Evolutionary conservation across 2,888 invertebrate species (phyloP).

Genomic region (Habroteleia sp.): DNA sequence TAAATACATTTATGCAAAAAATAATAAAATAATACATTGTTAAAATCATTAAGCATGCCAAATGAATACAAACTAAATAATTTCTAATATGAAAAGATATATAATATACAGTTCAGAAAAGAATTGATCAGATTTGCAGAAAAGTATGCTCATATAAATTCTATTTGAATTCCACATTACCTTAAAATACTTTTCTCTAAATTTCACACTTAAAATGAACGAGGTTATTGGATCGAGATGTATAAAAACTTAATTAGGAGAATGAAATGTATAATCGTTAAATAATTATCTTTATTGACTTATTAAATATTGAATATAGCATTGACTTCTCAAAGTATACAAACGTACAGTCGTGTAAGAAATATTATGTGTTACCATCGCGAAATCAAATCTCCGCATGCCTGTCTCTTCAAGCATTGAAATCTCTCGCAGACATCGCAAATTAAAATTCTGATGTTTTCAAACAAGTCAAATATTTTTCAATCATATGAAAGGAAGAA

Average conservation of each 20-base stretch:
- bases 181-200: conserved; percentile 15
- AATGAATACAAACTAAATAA: too few species aligned
- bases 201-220: conserved; percentile 37
- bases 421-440: conserved; percentile 18
- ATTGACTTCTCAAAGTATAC: conserved; percentile 17
- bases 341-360: background rate
- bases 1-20: too few species aligned
- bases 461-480: background rate
- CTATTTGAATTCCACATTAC: too few species aligned
- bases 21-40: too few species aligned
- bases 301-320: conserved; percentile 32
- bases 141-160: too few species aligned
- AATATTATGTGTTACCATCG: background rate
- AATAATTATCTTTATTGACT: conserved; percentile 29
- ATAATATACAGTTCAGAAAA: too few species aligned
- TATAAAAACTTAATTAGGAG: conserved; percentile 46
- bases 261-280: conserved; percentile 17
- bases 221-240: conserved; percentile 53
- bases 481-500: background rate
- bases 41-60: too few species aligned
- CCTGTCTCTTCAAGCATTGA: conserved; percentile 25
- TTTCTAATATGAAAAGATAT: too few species aligned
- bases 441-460: background rate
- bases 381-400: conserved; percentile 9
- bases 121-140: too few species aligned